These are phyloP conservation scores for Boulengeromyrus knoepffleri DNA, from an alignment of 2,113 vertebrate genomes.

Conservation along the genomic window DNA sequence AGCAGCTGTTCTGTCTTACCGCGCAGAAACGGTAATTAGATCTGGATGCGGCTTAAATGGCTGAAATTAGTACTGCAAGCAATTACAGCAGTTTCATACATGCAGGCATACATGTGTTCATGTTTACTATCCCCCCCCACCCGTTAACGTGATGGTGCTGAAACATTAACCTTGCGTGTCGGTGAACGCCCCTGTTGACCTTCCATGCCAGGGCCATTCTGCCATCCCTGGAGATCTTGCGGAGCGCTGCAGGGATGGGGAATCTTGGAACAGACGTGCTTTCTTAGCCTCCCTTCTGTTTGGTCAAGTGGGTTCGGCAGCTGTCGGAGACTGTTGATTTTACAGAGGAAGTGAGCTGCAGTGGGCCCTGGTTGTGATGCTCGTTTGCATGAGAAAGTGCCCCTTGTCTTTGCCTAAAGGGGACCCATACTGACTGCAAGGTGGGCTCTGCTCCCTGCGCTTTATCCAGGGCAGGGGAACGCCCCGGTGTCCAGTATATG, in stretches of 20 bases:
- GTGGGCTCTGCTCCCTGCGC: neutral
- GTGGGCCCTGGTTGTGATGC: neutral
- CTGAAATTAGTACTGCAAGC: slow-evolving; percentile 7
- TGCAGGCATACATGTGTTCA: neutral
- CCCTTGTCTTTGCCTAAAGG: neutral
- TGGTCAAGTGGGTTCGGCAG: neutral
- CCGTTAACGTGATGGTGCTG: neutral
- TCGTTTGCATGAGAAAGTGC: neutral
- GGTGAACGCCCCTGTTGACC: neutral
- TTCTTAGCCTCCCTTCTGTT: neutral
- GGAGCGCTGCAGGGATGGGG: neutral
- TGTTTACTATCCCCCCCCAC: neutral
- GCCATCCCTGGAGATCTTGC: neutral
- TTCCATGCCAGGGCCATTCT: neutral
- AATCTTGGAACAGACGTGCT: neutral
- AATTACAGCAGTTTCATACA: neutral
- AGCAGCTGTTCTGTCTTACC: neutral
- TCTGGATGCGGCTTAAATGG: neutral
- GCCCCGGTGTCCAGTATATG: neutral
- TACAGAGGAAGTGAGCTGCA: neutral
- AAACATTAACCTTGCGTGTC: neutral
- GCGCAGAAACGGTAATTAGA: neutral
- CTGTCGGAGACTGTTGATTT: neutral
- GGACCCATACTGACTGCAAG: neutral
- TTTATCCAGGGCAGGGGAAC: neutral